These are phyloP conservation scores for Zaprionus taronus DNA, from an alignment of 1,140 invertebrate genomes.

Conservation along the genomic window DNA sequence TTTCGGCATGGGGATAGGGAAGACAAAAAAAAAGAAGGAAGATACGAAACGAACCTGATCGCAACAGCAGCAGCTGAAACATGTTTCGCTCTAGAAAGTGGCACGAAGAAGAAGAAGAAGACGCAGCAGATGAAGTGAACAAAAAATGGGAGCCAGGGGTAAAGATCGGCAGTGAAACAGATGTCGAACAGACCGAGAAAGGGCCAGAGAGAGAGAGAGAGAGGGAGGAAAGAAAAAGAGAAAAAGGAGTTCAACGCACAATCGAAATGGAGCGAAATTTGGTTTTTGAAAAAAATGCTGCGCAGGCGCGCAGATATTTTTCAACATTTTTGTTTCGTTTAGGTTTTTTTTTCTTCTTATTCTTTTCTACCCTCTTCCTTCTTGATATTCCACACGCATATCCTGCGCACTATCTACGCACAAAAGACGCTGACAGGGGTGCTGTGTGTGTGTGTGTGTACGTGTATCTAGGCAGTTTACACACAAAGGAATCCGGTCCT, in stretches of 20 bases:
- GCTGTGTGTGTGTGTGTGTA: slow-evolving; percentile 33
- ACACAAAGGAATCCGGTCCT: slow-evolving; percentile 64
- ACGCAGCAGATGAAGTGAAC: slow-evolving; percentile 1
- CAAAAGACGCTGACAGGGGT: slow-evolving; percentile 61
- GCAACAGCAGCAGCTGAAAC: slow-evolving; percentile 68
- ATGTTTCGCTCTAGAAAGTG: slow-evolving; percentile 74
- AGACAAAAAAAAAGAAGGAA: slow-evolving; percentile 42
- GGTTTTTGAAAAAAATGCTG: slow-evolving; percentile 61
- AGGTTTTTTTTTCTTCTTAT: neutral
- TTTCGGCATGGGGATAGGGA: neutral
- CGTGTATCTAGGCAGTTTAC: slow-evolving; percentile 62
- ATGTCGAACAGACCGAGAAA: slow-evolving; percentile 69
- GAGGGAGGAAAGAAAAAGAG: slow-evolving; percentile 27
- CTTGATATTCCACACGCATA: slow-evolving; percentile 58
- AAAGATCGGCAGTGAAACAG: slow-evolving; percentile 62
- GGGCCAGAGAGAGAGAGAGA: slow-evolving; percentile 2
- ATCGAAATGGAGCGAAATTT: slow-evolving; percentile 66
- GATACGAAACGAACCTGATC: slow-evolving; percentile 64
- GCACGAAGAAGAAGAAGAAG: slow-evolving; percentile 43
- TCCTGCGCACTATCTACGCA: slow-evolving; percentile 42
- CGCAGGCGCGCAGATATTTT: slow-evolving; percentile 65
- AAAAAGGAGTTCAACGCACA: slow-evolving; percentile 65
- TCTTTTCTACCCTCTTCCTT: neutral
- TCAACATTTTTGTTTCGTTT: slow-evolving; percentile 32
- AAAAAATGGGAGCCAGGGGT: slow-evolving; percentile 33